A percentile compares a stretch with the other conserved stretches of the same genome.
Conservation (phyloP, 2,113 vertebrate species). For the Zosterops borbonicus region DNA sequence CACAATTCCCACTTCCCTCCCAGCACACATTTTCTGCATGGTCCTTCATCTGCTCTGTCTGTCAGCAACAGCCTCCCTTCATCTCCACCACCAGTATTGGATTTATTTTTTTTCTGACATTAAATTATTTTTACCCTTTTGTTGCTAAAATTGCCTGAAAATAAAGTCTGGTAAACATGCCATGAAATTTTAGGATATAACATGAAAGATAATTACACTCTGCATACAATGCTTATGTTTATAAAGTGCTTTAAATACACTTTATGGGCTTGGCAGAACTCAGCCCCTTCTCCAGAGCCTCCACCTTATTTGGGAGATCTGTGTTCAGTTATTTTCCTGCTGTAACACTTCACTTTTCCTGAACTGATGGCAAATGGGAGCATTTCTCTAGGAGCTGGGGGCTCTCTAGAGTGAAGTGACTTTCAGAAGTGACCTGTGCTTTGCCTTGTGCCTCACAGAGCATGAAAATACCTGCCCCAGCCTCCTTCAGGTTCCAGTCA, state of each 20-base stretch:
- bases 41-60: background rate
- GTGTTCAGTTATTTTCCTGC: background rate
- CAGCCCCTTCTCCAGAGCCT: background rate
- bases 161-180: background rate
- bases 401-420: background rate
- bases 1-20: background rate
- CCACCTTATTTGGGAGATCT: background rate
- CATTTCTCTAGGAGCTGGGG: background rate
- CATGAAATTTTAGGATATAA: background rate
- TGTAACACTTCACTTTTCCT: background rate
- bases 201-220: background rate
- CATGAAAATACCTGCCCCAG: background rate
- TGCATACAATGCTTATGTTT: background rate
- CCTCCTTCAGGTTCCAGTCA: background rate
- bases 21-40: background rate
- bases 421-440: background rate
- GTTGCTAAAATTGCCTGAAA: background rate
- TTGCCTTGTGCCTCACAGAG: background rate
- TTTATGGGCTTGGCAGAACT: background rate
- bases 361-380: background rate
- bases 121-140: background rate
- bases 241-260: rapidly evolving
- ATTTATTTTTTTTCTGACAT: background rate
- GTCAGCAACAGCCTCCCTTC: background rate
- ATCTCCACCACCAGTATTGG: background rate